Conservation (phyloP, 92 coral and sea anemone genomes). For the Diadumene lineata region DNA sequence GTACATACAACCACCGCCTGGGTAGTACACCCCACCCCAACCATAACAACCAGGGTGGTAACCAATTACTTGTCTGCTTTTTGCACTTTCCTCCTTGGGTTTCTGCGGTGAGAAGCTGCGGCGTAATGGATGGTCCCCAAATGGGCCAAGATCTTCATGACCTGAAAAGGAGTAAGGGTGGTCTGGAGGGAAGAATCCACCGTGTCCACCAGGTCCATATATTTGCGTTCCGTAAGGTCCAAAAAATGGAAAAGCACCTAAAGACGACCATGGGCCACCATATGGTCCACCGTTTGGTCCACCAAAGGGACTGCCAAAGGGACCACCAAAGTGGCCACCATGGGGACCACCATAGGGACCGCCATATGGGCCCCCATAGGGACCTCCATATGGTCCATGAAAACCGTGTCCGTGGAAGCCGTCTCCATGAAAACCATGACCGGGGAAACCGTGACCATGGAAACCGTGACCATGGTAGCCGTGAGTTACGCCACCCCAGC, state of each 20-base stretch:
- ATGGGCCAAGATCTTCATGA: slow-evolving; percentile 41
- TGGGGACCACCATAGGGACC: slow-evolving; percentile 24
- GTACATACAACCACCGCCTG: slow-evolving; percentile 76
- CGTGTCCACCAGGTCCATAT: slow-evolving; percentile 30
- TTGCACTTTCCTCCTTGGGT: slow-evolving; percentile 32
- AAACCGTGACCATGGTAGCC: slow-evolving; percentile 48
- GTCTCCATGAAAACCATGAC: no score
- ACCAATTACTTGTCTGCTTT: slow-evolving; percentile 67
- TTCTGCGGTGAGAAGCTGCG: slow-evolving; percentile 13
- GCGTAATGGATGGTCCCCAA: slow-evolving; percentile 30
- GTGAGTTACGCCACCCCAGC: slow-evolving; percentile 79
- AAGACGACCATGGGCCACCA: slow-evolving; percentile 21
- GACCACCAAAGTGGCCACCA: slow-evolving; percentile 30
- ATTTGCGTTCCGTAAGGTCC: slow-evolving; percentile 50
- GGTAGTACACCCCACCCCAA: slow-evolving; percentile 81
- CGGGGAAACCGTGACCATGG: no score
- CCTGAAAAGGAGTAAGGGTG: slow-evolving; percentile 18
- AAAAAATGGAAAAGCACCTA: slow-evolving; percentile 15
- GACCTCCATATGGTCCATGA: slow-evolving; percentile 38
- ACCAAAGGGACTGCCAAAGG: background rate
- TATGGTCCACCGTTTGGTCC: slow-evolving; percentile 10
- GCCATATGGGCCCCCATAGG: slow-evolving; percentile 37
- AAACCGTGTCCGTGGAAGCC: no score
- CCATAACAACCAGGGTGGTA: slow-evolving; percentile 95
- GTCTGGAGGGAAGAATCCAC: slow-evolving; percentile 25